phyloP scores from a whole-genome alignment of 2,888 invertebrate species.

The Bellardia pandia region DNA sequence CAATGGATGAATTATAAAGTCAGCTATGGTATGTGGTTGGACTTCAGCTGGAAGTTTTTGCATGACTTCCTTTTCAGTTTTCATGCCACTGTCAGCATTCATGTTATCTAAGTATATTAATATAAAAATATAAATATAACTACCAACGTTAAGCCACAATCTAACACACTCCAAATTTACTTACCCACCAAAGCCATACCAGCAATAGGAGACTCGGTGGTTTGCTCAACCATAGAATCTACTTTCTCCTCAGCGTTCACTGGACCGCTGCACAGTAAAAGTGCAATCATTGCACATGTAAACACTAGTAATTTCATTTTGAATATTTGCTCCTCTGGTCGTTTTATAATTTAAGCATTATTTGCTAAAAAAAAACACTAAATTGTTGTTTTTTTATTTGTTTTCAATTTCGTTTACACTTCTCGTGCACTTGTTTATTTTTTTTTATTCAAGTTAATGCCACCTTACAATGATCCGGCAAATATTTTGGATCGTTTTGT shows the following conservation, averaged over 20 bases:
- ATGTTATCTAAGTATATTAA: neutral
- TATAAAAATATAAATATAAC: conserved; percentile 44
- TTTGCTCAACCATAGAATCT: conserved; percentile 58
- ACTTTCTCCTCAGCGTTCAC: conserved; percentile 23
- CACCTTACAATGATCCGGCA: conserved; percentile 27
- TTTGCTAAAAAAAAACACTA: conserved; percentile 13
- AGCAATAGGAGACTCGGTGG: conserved; percentile 80
- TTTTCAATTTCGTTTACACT: conserved; percentile 11
- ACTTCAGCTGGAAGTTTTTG: conserved; percentile 65
- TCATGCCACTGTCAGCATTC: conserved; percentile 59
- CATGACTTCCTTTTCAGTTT: conserved; percentile 72
- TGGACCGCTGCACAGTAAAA: conserved; percentile 19
- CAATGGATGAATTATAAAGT: conserved; percentile 80
- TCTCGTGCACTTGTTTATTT: neutral
- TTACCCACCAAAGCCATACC: conserved; percentile 80
- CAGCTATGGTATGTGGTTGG: conserved; percentile 80
- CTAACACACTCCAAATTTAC: conserved; percentile 61
- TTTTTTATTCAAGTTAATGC: neutral
- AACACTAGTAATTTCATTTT: conserved; percentile 68
- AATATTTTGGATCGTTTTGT: conserved; percentile 62
- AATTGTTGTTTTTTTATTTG: neutral
- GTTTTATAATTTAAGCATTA: conserved; percentile 32
- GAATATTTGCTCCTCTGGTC: neutral
- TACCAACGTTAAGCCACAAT: neutral
- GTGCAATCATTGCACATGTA: conserved; percentile 33